Base-by-base conservation (phyloP, 2,797 vertebrate genomes). In the Anabas testudineus region DNA sequence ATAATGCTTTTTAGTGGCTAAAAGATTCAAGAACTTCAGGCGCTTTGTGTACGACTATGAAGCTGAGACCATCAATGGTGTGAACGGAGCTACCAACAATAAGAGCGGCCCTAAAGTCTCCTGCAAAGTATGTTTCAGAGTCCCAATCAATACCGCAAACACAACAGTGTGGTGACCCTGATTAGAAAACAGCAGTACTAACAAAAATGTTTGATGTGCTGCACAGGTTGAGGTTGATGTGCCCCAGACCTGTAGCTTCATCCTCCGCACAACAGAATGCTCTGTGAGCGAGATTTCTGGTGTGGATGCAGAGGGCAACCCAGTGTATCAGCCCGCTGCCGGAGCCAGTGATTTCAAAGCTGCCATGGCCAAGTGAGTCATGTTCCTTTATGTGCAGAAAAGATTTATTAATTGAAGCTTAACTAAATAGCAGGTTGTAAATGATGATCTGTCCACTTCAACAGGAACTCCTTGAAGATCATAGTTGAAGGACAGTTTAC, bases 221-320 rank as follows among this genome's bases (percentile, higher is more conserved):
- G 7, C 19, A n/a, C 62, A 99, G 97, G 95, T 97, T 14, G 95
- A 97, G 74, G 87, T 99, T 36, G 97, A 99, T 48, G 97, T 99
- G 32, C 97, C 96, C 53, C 96, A 97, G 73, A 86, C 93, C 32
- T 99, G 97, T 53, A 93, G 88, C 69, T 97, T 98, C 88, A 72
- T 94, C 85, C 83, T 99, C 71, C 95, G 68, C 82, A 94, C 95
- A 7, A 94, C 85, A 68, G 95, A 96, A 57, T 99, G 97, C 79
- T 93, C 93, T 39, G 91, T 99, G 84, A 94, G 88, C 16, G 97
- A 98, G 86, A 92, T 91, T 1, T 78, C 82, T 2, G 90, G 83
- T 3, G 77, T 92, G 58, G 90, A 90, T 32, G 30, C 78, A 0
- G 91, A 93, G 0, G 95, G 95, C 32, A 92, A 64, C 30, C 52